Conservation (phyloP, 2,797 vertebrate genomes). For the Siniperca obscura region DNA sequence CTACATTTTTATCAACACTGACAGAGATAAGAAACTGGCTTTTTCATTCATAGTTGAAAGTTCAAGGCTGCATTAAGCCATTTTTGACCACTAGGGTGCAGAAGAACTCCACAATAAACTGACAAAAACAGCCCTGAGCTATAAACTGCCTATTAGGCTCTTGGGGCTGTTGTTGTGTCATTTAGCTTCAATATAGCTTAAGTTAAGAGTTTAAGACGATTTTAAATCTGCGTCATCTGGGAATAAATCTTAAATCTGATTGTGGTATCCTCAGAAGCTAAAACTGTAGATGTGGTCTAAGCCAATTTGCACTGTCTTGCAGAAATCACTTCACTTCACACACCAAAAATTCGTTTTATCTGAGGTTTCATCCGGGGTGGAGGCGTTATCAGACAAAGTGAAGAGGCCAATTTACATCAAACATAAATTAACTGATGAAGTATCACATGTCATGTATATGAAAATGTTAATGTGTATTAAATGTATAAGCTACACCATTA, state of each 20-base stretch:
- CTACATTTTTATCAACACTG: background rate
- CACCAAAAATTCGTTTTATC: background rate
- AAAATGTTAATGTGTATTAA: background rate
- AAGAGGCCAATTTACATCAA: background rate
- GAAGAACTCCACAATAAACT: slow-evolving; percentile 1
- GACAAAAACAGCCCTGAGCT: background rate
- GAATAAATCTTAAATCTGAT: slow-evolving; percentile 2
- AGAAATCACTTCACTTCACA: background rate
- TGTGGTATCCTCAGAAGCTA: background rate
- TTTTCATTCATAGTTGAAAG: background rate
- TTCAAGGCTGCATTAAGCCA: background rate
- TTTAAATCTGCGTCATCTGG: background rate
- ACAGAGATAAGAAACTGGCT: background rate
- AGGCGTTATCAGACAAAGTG: background rate
- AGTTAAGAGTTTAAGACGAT: background rate
- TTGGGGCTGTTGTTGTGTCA: background rate
- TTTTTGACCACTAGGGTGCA: slow-evolving; percentile 15
- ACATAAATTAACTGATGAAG: background rate
- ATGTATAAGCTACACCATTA: background rate
- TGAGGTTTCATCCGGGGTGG: background rate
- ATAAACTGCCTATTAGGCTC: background rate
- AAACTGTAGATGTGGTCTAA: background rate
- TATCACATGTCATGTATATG: background rate
- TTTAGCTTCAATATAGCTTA: background rate
- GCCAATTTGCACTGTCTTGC: background rate